Percentiles rank a stretch among this genome's conserved stretches.
Evolutionary conservation across 1,140 invertebrate species (phyloP).

Genomic region (Dufourea novaeangliae): DNA sequence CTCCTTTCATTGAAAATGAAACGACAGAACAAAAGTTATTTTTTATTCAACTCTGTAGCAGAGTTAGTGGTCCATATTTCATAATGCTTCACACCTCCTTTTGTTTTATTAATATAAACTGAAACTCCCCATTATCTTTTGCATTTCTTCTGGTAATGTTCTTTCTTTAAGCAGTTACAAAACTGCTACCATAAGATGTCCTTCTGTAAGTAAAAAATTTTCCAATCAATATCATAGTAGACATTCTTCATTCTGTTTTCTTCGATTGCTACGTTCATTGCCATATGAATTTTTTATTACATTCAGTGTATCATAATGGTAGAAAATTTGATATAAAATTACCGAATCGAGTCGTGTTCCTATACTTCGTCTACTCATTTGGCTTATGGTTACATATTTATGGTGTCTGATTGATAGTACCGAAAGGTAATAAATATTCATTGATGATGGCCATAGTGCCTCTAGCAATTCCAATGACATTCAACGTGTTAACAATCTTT

Average conservation of each 20-base stretch:
- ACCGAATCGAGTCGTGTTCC: no score
- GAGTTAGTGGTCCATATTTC: constrained; percentile 65
- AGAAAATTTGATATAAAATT: no score
- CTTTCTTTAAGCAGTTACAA: constrained; percentile 48
- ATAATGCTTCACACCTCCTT: constrained; percentile 48
- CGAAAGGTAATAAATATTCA: no score
- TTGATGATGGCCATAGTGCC: no score
- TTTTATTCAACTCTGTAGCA: constrained; percentile 56
- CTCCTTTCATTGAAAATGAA: constrained; percentile 54
- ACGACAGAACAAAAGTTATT: constrained; percentile 46
- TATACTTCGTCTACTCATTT: no score
- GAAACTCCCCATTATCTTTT: constrained; percentile 57
- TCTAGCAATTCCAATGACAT: no score
- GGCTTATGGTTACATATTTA: no score
- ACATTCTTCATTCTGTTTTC: not conserved
- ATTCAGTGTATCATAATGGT: no score
- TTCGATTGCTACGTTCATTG: no score
- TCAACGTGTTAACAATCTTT: no score
- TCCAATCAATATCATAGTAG: not conserved
- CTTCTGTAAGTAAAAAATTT: constrained; percentile 47
- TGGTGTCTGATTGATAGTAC: no score
- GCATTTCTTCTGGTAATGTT: constrained; percentile 51
- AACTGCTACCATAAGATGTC: constrained; percentile 59
- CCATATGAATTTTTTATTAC: no score
- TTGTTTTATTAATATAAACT: constrained; percentile 52